A percentile compares a stretch with the other conserved stretches of the same genome.
These are phyloP conservation scores for Mobula hypostoma DNA, from an alignment of 2,113 vertebrate genomes.

Conservation along the genomic window DNA sequence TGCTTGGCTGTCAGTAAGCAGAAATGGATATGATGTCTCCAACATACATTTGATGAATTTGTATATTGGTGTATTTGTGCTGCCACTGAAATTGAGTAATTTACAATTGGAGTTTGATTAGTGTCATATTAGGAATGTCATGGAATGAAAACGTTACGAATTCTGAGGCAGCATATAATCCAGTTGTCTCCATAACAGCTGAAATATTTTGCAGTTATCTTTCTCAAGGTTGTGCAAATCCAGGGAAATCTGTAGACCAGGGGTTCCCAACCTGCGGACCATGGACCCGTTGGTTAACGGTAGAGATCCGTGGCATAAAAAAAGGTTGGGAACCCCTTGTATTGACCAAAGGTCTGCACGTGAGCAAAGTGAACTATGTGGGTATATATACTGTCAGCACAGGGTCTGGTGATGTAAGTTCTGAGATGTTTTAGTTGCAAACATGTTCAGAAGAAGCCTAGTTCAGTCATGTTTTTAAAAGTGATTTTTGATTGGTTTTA, in stretches of 20 bases:
- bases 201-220: neutral
- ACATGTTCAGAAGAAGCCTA: neutral
- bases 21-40: neutral
- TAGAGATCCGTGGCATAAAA: no score
- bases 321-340: neutral
- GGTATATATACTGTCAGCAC: neutral
- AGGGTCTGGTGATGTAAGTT: neutral
- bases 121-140: neutral
- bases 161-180: neutral
- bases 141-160: neutral
- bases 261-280: neutral
- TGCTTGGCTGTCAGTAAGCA: no score
- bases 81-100: neutral
- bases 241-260: neutral
- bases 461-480: neutral
- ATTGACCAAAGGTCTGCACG: neutral
- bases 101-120: neutral
- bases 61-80: neutral
- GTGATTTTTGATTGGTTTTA: neutral
- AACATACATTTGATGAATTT: neutral
- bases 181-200: neutral
- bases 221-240: neutral
- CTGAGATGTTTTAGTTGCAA: neutral
- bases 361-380: neutral
- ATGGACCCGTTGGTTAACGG: no score